These are phyloP conservation scores for Ypsolopha scabrella DNA, from an alignment of 2,888 invertebrate species.

Conservation along the genomic window DNA sequence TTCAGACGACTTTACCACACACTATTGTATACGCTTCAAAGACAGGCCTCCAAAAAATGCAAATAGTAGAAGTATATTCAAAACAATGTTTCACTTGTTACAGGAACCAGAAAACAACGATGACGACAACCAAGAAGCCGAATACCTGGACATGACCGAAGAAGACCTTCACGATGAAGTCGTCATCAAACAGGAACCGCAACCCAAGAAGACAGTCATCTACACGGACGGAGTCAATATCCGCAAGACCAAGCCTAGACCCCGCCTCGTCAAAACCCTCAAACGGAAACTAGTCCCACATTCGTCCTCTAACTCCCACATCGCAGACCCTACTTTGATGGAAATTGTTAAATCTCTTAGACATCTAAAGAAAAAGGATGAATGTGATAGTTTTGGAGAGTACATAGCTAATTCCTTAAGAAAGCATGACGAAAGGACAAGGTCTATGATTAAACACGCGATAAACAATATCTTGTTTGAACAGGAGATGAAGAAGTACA, in stretches of 20 bases:
- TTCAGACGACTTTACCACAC: no score
- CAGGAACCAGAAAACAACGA: slow-evolving; percentile 8
- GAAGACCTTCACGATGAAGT: slow-evolving; percentile 18
- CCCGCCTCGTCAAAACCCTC: slow-evolving; percentile 3
- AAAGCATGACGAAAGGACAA: slow-evolving; percentile 53
- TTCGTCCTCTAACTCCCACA: no score
- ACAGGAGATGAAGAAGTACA: slow-evolving; percentile 58
- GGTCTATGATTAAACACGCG: slow-evolving; percentile 57
- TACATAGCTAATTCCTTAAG: slow-evolving; percentile 54
- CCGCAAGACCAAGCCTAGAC: no score
- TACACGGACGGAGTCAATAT: no score
- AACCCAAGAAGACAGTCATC: no score
- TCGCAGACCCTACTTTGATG: no score
- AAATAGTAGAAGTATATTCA: no score
- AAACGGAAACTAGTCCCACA: not conserved
- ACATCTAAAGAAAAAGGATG: slow-evolving; percentile 25
- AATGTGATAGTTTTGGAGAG: slow-evolving; percentile 57
- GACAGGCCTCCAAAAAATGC: no score
- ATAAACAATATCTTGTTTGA: slow-evolving; percentile 59
- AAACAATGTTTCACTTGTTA: no score
- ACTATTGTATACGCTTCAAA: no score
- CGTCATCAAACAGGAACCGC: slow-evolving; percentile 21
- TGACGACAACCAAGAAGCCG: slow-evolving; percentile 14
- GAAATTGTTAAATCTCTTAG: no score
- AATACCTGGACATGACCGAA: not conserved